Conservation (phyloP, 2,797 vertebrate species). For the Neosilurus mollespiculum region DNA sequence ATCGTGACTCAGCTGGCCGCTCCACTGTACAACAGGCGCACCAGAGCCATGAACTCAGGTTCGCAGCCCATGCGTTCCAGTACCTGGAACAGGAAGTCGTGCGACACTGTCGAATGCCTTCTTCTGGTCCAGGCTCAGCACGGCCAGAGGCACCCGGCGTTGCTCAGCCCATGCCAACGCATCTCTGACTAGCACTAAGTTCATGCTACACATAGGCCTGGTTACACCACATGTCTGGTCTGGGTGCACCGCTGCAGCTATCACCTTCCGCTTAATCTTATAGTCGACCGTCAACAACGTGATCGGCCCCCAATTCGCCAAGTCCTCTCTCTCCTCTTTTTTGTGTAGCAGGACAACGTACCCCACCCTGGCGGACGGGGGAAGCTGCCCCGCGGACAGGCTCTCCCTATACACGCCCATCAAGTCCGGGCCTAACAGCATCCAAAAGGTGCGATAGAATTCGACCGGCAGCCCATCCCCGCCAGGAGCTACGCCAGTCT, state of each 20-base stretch:
- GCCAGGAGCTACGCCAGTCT: neutral
- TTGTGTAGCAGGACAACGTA: neutral
- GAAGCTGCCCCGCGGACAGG: fast-evolving
- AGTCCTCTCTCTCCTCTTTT: neutral
- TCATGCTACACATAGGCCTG: constrained; percentile 42
- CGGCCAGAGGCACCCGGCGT: no score
- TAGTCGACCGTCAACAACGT: neutral
- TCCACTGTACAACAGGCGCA: neutral
- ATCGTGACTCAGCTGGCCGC: constrained; percentile 2
- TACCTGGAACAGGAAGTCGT: constrained; percentile 30
- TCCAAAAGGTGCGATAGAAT: neutral
- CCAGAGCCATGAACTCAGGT: constrained; percentile 5
- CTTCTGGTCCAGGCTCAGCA: no score
- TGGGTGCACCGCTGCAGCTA: no score
- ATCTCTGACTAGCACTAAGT: no score
- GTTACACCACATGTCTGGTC: no score
- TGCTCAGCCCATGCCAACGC: no score
- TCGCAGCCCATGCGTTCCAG: constrained; percentile 27
- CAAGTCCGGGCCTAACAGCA: neutral
- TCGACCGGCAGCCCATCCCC: neutral
- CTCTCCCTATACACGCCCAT: neutral
- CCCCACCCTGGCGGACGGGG: neutral
- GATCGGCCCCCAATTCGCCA: constrained; percentile 16
- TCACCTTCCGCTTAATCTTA: neutral
- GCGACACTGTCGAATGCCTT: constrained; percentile 49